phyloP scores from a whole-genome alignment of 2,113 vertebrate genomes.

The Regulus satrapa region DNA sequence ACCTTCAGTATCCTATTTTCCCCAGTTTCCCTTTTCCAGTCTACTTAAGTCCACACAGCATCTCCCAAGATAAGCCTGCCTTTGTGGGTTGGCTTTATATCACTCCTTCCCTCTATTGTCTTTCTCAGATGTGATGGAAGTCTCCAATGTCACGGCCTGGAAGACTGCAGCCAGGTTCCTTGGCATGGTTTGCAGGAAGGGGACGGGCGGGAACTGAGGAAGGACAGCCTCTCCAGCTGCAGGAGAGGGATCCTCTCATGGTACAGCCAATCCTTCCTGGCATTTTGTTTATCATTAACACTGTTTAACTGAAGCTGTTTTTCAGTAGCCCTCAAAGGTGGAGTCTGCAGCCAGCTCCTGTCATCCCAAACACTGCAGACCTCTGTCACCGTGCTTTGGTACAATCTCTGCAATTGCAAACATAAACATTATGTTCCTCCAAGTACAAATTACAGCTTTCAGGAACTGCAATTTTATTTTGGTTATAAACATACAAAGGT shows the following conservation, averaged over 20 bases:
- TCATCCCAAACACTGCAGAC: constrained; percentile 9
- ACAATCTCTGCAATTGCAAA: neutral
- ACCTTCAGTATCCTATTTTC: neutral
- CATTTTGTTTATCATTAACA: constrained; percentile 4
- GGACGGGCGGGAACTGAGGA: neutral
- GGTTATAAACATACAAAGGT: constrained; percentile 12
- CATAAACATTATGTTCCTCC: neutral
- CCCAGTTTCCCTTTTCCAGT: neutral
- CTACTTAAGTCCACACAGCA: neutral
- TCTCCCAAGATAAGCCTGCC: neutral
- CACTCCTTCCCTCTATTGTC: constrained; percentile 24
- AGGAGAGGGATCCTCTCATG: neutral
- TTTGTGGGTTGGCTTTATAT: neutral
- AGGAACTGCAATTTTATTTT: constrained; percentile 17
- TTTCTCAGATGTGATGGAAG: constrained; percentile 11
- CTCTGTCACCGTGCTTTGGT: neutral
- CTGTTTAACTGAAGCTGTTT: neutral
- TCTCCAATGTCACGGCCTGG: neutral
- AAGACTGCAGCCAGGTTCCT: neutral
- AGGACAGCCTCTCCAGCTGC: neutral
- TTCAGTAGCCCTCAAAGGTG: neutral
- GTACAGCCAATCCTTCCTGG: neutral
- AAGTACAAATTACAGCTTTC: neutral
- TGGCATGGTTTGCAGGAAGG: neutral
- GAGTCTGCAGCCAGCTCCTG: neutral